These are phyloP conservation scores for Lophius americanus DNA, from an alignment of 2,797 vertebrate species.

Conservation along the genomic window DNA sequence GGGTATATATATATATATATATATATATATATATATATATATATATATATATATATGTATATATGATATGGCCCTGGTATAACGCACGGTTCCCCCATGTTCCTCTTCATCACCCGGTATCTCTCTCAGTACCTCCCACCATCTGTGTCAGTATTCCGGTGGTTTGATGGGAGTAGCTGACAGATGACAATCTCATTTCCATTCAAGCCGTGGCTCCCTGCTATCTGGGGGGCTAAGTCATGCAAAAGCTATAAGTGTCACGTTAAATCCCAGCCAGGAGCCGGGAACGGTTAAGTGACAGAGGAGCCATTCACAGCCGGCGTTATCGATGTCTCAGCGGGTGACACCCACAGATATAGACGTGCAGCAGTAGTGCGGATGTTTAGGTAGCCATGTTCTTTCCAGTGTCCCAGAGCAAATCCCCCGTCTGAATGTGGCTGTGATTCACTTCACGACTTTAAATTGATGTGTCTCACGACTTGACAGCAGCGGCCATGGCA, in stretches of 20 bases:
- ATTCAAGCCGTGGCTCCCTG: conserved; percentile 69
- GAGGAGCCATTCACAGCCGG: conserved; percentile 67
- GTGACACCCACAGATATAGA: conserved; percentile 76
- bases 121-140: conserved; percentile 61
- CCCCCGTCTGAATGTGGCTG: conserved; percentile 46
- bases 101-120: conserved; percentile 55
- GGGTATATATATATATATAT: conserved; percentile 17
- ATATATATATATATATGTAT: no score
- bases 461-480: conserved; percentile 26
- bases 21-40: no score
- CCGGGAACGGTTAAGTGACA: conserved; percentile 71
- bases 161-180: conserved; percentile 74
- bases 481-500: conserved; percentile 48
- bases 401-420: conserved; percentile 65
- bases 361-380: conserved; percentile 58
- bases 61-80: no score
- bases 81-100: conserved; percentile 38
- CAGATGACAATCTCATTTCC: conserved; percentile 81
- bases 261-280: conserved; percentile 75
- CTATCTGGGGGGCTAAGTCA: conserved; percentile 71
- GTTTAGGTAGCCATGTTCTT: conserved; percentile 70
- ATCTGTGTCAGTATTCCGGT: conserved; percentile 67
- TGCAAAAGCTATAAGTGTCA: conserved; percentile 80
- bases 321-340: conserved; percentile 73
- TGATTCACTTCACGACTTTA: conserved; percentile 60